Conservation (phyloP, 2,797 vertebrate species). For the Sebastes nivosus region DNA sequence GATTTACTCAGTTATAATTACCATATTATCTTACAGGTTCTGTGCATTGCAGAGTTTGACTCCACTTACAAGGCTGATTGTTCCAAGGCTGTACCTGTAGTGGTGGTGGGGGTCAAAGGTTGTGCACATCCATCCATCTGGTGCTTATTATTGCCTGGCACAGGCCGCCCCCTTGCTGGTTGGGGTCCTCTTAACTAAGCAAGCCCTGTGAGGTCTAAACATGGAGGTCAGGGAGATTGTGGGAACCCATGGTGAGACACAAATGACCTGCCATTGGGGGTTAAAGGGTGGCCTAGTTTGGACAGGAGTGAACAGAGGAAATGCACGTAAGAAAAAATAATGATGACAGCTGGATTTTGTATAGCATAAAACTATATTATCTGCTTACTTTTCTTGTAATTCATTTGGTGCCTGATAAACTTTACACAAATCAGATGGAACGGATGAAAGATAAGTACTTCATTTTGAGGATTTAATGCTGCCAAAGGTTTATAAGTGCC, state of each 20-base stretch:
- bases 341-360: slow-evolving; percentile 6
- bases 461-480: slow-evolving; percentile 42
- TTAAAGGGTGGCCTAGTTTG: slow-evolving; percentile 20
- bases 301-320: not conserved
- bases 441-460: slow-evolving; percentile 45
- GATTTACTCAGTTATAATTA: not conserved
- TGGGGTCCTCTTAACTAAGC: slow-evolving; percentile 51
- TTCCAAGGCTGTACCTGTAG: slow-evolving; percentile 13
- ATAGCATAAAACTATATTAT: slow-evolving; percentile 1
- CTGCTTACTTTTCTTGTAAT: slow-evolving; percentile 11
- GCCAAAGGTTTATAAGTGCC: slow-evolving; percentile 24
- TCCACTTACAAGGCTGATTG: slow-evolving; percentile 17
- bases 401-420: slow-evolving; percentile 12
- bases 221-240: slow-evolving; percentile 54
- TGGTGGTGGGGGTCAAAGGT: slow-evolving; percentile 36
- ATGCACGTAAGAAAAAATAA: not conserved
- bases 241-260: slow-evolving; percentile 43
- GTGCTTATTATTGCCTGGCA: slow-evolving; percentile 45
- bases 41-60: not conserved
- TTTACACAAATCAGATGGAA: slow-evolving; percentile 50
- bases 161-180: slow-evolving; percentile 19
- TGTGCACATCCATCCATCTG: slow-evolving; percentile 55
- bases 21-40: not conserved
- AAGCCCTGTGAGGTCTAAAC: slow-evolving; percentile 58
- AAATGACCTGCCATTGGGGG: slow-evolving; percentile 28